Evolutionary conservation across 2,888 invertebrate genomes (phyloP), one percentile per base, ranked within the genome.

Genomic region (Megaustenia siamemsis): DNA sequence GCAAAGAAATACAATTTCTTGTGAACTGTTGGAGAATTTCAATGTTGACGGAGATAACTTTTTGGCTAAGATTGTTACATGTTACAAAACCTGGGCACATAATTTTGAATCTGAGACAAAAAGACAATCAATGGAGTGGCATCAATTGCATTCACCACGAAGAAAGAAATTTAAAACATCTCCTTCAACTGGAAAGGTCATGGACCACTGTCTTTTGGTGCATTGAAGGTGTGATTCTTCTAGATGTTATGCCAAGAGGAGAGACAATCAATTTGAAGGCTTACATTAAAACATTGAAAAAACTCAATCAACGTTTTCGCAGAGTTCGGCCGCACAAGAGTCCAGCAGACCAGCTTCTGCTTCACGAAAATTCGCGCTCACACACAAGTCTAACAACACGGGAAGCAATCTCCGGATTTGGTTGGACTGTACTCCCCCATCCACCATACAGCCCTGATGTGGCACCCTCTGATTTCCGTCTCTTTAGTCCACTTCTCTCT

Each of bases 381-480:
- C 35, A 66, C 66, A 66, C 35, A 66, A 38, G 40, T 69, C 69
- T 69, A 24, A n/a, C 40, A 69, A 69, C 69, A 68, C 38, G 35
- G 68, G 8, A 38, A 68, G 68, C 35, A 68, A 38, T 38, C 68
- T 38, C 35, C 35, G 38, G 38, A 38, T 38, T 68, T 5, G 40
- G 69, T 69, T 69, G 38, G 10, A 38, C 69, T 40, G 40, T 69
- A 40, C 40, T 40, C 38, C 40, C 69, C 38, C 40, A 69, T 69
- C 40, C 69, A 40, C 69, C 38, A 38, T 40, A 69, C 40, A 69
- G 40, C 21, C 40, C 40, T 8, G 40, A 38, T 69, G 38, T 69
- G n/a, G 69, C 40, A 69, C 21, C 69, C 40, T 69, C 69, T 24
- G 69, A 69, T 69, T 69, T 69, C 40, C 38, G 40, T 69, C 69